Evolutionary conservation across 2,888 invertebrate genomes (phyloP), one percentile per base, ranked within the genome.

Genomic region (Anthoptus insignis): DNA sequence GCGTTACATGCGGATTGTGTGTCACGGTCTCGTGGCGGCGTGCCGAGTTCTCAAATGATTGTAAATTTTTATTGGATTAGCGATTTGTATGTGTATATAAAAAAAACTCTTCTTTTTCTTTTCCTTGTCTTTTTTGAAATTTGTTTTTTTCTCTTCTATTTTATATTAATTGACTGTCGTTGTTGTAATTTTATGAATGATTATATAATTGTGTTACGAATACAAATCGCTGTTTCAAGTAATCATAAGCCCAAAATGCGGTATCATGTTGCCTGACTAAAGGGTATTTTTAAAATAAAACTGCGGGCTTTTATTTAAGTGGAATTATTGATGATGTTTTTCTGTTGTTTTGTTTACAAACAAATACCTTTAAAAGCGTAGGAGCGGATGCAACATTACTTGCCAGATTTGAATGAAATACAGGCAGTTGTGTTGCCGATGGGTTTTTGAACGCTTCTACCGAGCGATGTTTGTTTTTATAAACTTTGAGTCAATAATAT

Each of bases 141-240:
- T 52, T 21, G n/a, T 34, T 34, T 27, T 7, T n/a, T 47, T 3
- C 21, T 37, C 22, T 19, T 14, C 47, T 54, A n/a, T 47, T 19
- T 61, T 56, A 53, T 63, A 54, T 47, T 34, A 9, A 24, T 37
- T 34, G 61, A 61, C 54, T 42, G 19, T 24, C 49, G 16, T 21
- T 53, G 11, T 27, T 54, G 4, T 45, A 52, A 39, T 61, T 53
- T 53, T 61, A 61, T 54, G 3, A 19, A 42, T 61, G 54, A 49
- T 45, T n/a, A 45, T 16, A 22, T 22, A 24, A 19, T 29, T 16
- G 11, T 8, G 27, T 37, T 34, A 22, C 54, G 19, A 16, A 56
- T 61, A 61, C 54, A 56, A 61, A 61, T 61, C 61, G 61, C 61
- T 54, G 37, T 61, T 54, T 61, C 53, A 45, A 56, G n/a, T n/a